Evolutionary conservation across 1,140 invertebrate species (phyloP).

Genomic region (Hirudo medicinalis): DNA sequence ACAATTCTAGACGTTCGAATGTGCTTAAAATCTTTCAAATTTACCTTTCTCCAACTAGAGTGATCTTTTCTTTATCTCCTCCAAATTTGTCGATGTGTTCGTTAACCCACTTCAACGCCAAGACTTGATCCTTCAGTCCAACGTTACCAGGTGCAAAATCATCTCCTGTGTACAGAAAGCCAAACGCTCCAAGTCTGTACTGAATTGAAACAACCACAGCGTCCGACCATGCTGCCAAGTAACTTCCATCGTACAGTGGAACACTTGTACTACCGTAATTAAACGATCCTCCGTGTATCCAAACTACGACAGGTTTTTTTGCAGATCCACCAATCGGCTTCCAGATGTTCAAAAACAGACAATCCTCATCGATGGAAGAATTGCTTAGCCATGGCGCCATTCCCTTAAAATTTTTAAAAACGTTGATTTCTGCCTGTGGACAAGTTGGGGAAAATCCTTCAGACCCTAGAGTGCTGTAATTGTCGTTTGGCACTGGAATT

Average conservation of each 20-base stretch:
- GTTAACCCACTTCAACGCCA: conserved; percentile 49
- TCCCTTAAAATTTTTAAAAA: too few species aligned
- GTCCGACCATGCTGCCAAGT: conserved; percentile 48
- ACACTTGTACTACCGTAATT: too few species aligned
- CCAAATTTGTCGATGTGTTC: conserved; percentile 35
- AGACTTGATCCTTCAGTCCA: conserved; percentile 52
- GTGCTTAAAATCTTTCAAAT: not conserved
- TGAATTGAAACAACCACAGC: conserved; percentile 82
- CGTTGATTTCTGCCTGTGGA: too few species aligned
- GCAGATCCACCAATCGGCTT: not conserved
- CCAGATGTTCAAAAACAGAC: conserved; percentile 5
- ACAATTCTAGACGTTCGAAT: too few species aligned
- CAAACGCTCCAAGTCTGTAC: conserved; percentile 68
- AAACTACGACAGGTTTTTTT: conserved; percentile 3
- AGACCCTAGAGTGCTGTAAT: too few species aligned
- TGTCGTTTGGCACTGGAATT: too few species aligned
- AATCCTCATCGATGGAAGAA: not conserved
- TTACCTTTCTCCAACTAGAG: conserved; percentile 54
- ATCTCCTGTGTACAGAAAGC: conserved; percentile 66
- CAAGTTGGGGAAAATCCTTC: too few species aligned
- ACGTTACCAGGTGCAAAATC: conserved; percentile 47
- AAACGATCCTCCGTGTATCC: not conserved
- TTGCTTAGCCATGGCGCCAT: too few species aligned
- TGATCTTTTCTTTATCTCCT: conserved; percentile 31
- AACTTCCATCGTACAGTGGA: too few species aligned